Evolutionary conservation across 2,113 vertebrate species (phyloP), one percentile per base, ranked within the genome.

Genomic region (Galeopterus variegatus): DNA sequence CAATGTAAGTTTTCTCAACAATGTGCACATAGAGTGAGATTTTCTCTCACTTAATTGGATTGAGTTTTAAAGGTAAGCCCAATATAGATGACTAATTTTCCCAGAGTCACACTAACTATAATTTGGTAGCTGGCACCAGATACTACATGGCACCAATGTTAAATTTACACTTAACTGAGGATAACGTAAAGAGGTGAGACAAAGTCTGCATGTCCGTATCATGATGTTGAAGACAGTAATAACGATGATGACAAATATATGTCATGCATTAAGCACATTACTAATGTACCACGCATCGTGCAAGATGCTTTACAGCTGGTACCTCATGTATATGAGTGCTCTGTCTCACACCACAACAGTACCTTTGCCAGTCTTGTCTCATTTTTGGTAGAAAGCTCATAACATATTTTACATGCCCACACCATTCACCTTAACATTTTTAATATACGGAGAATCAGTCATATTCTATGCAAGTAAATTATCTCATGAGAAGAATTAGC

Each of bases 41-140:
- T 93, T 91, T 31, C 23, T 14, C 19, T 80, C 21, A 70, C 5
- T 89, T 64, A 69, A 70, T 70, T 80, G 36, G 15, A 56, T 58
- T 79, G 19, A 75, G 64, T 93, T 85, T 94, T 62, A 79, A 86
- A 81, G 73, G 3, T 64, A 21, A 62, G 4, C 14, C 7, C 58
- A 92, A 45, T 21, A 85, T n/a, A 76, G 15, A 86, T 75, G 62
- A 85, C 8, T 62, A 45, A 50, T 87, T 95, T 93, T 83, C 28
- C n/a, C 41, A 77, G 73, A 75, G n/a, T 75, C 41, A 70, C 23
- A 33, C 8, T 69, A 58, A 70, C 70, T 76, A 13, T 79, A 73
- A 73, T 31, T 56, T n/a, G 19, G 5, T 65, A 81, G 31, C 19
- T 76, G 58, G 82, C 3, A 86, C 54, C 23, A 87, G 54, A 9